Evolutionary conservation across 1,140 invertebrate species (phyloP), one percentile per base, ranked within the genome.

Genomic region (Papilio xuthus): DNA sequence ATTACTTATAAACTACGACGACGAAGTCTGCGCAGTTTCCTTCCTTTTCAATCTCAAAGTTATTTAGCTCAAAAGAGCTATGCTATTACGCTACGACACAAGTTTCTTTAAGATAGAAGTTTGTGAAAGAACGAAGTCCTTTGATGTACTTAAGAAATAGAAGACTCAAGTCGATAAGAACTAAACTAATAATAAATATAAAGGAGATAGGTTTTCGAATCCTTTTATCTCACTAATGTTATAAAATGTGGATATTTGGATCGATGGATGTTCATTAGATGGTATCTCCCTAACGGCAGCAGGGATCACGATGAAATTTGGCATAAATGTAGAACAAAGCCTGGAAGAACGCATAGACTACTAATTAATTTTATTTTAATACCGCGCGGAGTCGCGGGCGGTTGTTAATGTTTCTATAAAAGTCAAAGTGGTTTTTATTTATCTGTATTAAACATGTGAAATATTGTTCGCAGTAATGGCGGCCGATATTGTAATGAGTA

Each of bases 381-480:
- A n/a, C n/a, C n/a, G n/a, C n/a, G n/a, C n/a, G n/a, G n/a, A n/a
- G n/a, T n/a, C n/a, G n/a, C n/a, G n/a, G n/a, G n/a, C n/a, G n/a
- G n/a, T n/a, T n/a, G n/a, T n/a, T n/a, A n/a, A n/a, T 53, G 50
- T 53, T 53, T 53, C 50, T 53, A 20, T 8, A 53, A 53, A 53
- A 53, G 7, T n/a, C n/a, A 4, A 44, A 44, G 8, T 53, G n/a
- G 18, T 53, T 53, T 53, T 20, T 53, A 53, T 13, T 10, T 44
- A 44, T 44, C 42, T 1, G 9, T 53, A 20, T 53, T 53, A 20
- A 20, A 53, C 15, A 32, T 32, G 4, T 67, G 28, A n/a, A 44
- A 56, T 67, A 18, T 67, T 67, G 60, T 67, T 28, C 60, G 26
- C 60, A 67, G 60, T 60, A 26, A 67, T 67, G 60, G 60, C 60